These are phyloP conservation scores for Tribolium freemani DNA, from an alignment of 2,888 invertebrate species.

Conservation along the genomic window DNA sequence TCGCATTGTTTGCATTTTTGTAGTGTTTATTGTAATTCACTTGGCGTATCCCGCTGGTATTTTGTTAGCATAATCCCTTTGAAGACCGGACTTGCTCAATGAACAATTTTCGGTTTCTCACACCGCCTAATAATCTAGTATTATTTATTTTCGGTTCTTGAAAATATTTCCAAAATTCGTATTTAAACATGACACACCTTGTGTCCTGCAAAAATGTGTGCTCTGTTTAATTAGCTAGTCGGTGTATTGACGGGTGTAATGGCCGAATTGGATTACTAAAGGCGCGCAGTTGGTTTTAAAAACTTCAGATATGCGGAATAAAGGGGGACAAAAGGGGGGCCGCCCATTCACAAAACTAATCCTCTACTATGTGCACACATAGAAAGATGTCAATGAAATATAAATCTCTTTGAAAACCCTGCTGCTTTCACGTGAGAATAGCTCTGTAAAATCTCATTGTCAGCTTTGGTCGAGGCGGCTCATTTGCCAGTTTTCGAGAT, in stretches of 20 bases:
- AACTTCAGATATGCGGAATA: constrained; percentile 37
- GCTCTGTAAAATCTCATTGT: constrained; percentile 28
- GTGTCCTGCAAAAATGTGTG: not conserved
- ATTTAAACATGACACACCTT: too few species aligned
- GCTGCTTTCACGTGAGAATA: constrained; percentile 29
- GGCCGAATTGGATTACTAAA: constrained; percentile 35
- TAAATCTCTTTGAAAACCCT: constrained; percentile 33
- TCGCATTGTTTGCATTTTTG: constrained; percentile 44
- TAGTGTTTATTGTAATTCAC: constrained; percentile 44
- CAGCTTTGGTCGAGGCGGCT: constrained; percentile 30
- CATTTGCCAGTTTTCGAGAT: constrained; percentile 41
- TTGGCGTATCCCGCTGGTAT: constrained; percentile 38
- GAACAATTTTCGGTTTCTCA: constrained; percentile 30
- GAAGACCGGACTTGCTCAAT: constrained; percentile 24
- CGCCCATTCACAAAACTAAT: constrained; percentile 40
- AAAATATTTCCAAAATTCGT: too few species aligned
- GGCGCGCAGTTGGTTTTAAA: constrained; percentile 12
- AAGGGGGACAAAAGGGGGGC: constrained; percentile 32
- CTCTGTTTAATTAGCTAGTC: constrained; percentile 5
- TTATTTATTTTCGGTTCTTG: not conserved
- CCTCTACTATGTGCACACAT: constrained; percentile 34
- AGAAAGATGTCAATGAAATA: constrained; percentile 34
- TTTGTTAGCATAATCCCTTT: constrained; percentile 40
- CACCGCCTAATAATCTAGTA: constrained; percentile 5
- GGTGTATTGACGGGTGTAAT: constrained; percentile 38